Base-by-base conservation (phyloP, 2,888 invertebrate species). In the Diogma glabrata region DNA sequence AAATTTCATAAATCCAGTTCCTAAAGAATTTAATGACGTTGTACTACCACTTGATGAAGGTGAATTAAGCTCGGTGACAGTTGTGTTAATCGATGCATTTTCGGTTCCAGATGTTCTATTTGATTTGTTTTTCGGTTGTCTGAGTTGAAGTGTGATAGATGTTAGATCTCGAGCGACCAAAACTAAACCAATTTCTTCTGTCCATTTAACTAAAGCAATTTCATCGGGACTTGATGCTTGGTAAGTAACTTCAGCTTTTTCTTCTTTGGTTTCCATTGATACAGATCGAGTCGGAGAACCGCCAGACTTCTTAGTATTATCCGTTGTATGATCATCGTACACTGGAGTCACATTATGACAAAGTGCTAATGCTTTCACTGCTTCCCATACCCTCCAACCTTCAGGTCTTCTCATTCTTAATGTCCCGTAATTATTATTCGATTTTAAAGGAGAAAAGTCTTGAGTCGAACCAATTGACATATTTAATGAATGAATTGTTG, bases 291-390 rank as follows among this genome's bases (percentile, higher is more conserved):
- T 66, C 26, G 70, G 69, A 47, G 70, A 70, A 56, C 60, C 64
- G 12, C 57, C 56, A 19, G 56, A 55, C 36, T 59, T 57, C 26
- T 51, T 52, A 20, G 24, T 46, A 26, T 26, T 49, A 23, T 49
- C 54, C 36, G 26, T 7, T 4, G 28, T 19, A 47, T 63, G 62
- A 26, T 67, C 67, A 59, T 96, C 96, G 63, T 87, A 90, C 3
- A 95, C 92, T 0, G 99, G 99, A 0, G 99, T 99, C 9, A 99
- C 99, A 70, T 99, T 99, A 67, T 99, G 99, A 67, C 99, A 99
- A 30, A 99, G 73, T 0, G 97, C 95, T 49, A 99, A 73, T 0
- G 97, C 96, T 60, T 91, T 84, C 23, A 96, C 91, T 0, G 90
- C 89, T 63, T 91, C 89, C 72, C 85, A 85, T 54, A 93, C 85